Conservation (phyloP, 2,888 invertebrate genomes). For the Yponomeuta evonymella region DNA sequence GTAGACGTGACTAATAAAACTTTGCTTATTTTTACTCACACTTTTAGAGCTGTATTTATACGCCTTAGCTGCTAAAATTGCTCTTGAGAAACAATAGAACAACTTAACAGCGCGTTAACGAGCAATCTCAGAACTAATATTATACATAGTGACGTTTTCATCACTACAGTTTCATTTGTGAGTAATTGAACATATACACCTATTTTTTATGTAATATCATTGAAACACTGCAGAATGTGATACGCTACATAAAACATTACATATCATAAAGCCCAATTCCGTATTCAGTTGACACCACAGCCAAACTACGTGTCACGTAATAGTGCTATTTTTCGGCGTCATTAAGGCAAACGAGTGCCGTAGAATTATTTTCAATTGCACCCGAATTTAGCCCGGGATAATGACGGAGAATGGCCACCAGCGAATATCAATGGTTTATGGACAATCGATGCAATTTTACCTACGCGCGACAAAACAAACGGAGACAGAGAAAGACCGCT, state of each 20-base stretch:
- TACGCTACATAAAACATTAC: background rate
- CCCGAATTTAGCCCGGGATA: conserved; percentile 30
- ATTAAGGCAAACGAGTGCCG: conserved; percentile 4
- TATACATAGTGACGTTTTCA: no score
- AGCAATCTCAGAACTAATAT: no score
- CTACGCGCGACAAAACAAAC: background rate
- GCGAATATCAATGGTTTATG: conserved; percentile 41
- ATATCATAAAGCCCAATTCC: background rate
- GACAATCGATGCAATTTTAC: conserved; percentile 32
- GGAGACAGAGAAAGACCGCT: conserved; percentile 16
- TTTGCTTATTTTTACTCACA: no score
- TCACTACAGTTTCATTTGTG: no score
- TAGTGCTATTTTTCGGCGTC: conserved; percentile 10
- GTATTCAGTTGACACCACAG: conserved; percentile 4
- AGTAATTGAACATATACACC: no score
- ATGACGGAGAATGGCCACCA: conserved; percentile 30
- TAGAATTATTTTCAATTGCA: conserved; percentile 7
- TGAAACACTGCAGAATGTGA: background rate
- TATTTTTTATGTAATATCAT: no score
- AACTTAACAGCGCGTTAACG: no score
- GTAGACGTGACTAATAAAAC: no score
- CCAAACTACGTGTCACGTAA: conserved; percentile 1
- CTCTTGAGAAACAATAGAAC: no score
- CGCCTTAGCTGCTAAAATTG: no score
- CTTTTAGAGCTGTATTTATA: no score